phyloP scores from a whole-genome alignment of 2,113 vertebrate genomes.

The Cricetomys ansorgei region DNA sequence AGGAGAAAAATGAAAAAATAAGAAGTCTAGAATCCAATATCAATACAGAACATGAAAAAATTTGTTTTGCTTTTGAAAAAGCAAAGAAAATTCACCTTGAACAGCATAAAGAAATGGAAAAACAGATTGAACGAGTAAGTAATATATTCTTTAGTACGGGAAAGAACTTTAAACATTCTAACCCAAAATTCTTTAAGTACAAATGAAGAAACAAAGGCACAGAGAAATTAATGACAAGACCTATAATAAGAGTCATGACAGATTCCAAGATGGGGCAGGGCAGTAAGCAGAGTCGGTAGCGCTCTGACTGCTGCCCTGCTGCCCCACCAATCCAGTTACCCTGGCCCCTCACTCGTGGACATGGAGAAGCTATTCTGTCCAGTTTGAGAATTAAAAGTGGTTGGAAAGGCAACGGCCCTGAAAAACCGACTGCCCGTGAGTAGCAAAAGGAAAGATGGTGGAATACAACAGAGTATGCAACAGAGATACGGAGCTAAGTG shows the following conservation, averaged over 20 bases:
- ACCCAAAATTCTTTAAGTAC: constrained; percentile 13
- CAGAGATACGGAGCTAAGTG: too few species aligned
- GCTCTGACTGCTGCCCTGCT: too few species aligned
- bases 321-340: too few species aligned
- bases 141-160: constrained; percentile 27
- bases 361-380: too few species aligned
- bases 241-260: constrained; percentile 20
- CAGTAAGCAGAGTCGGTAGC: too few species aligned
- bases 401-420: too few species aligned
- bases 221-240: constrained; percentile 4
- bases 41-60: constrained; percentile 88
- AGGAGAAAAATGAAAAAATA: constrained; percentile 90
- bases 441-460: too few species aligned
- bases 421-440: too few species aligned
- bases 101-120: constrained; percentile 91
- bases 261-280: too few species aligned
- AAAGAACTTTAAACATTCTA: constrained; percentile 42
- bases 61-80: constrained; percentile 90
- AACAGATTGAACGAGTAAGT: constrained; percentile 91
- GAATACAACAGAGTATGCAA: too few species aligned
- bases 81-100: constrained; percentile 88
- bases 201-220: constrained; percentile 32
- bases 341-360: too few species aligned
- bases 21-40: constrained; percentile 90
- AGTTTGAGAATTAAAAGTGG: too few species aligned